Conservation (phyloP, 2,888 invertebrate genomes). For the Dendrolimus houi region DNA sequence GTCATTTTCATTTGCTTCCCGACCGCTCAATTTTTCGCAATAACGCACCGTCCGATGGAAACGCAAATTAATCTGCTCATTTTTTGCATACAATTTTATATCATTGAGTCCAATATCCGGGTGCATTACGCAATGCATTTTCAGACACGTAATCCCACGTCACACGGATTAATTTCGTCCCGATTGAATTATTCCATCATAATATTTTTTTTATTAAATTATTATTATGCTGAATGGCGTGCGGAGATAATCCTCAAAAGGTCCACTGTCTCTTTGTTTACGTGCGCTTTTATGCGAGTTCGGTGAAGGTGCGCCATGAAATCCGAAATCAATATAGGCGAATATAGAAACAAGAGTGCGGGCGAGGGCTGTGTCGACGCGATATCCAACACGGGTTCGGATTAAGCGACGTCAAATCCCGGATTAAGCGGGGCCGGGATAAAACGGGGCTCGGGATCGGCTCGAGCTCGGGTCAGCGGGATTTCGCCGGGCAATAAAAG, state of each 20-base stretch:
- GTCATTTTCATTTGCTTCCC: slow-evolving; percentile 67
- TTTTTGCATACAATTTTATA: slow-evolving; percentile 73
- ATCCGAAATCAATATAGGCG: slow-evolving; percentile 60
- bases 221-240: slow-evolving; percentile 22
- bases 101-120: slow-evolving; percentile 66
- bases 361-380: slow-evolving; percentile 73
- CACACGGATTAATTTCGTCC: slow-evolving; percentile 58
- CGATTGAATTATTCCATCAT: slow-evolving; percentile 59
- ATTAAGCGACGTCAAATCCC: slow-evolving; percentile 78
- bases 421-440: slow-evolving; percentile 71
- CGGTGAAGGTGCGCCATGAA: slow-evolving; percentile 42
- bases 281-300: slow-evolving; percentile 30
- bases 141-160: slow-evolving; percentile 55
- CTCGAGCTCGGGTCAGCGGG: slow-evolving; percentile 67
- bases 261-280: slow-evolving; percentile 37
- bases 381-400: slow-evolving; percentile 81
- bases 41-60: slow-evolving; percentile 70
- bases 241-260: slow-evolving; percentile 36
- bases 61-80: slow-evolving; percentile 75
- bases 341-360: slow-evolving; percentile 49
- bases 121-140: slow-evolving; percentile 55
- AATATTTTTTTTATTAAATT: slow-evolving; percentile 43
- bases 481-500: slow-evolving; percentile 74
- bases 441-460: slow-evolving; percentile 61
- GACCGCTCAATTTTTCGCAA: slow-evolving; percentile 70